Evolutionary conservation across 2,888 invertebrate species (phyloP).

Genomic region (Lissonota sp.): DNA sequence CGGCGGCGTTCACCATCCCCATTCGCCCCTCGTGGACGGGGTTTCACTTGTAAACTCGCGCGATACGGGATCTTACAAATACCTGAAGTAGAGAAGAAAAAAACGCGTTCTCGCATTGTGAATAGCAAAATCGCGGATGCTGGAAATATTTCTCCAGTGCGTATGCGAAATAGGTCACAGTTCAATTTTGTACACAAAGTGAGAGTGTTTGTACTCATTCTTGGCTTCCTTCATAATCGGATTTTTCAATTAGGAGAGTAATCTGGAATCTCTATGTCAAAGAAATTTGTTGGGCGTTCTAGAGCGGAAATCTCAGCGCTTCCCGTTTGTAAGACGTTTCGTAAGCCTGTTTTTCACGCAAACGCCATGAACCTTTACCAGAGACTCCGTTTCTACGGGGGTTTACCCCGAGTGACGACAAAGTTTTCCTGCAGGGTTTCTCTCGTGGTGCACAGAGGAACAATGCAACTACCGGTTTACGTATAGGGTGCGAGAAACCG

Average conservation of each 20-base stretch:
- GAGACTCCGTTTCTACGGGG: not conserved
- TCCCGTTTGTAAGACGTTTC: not conserved
- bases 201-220: no score
- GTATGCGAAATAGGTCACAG: no score
- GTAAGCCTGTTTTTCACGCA: not conserved
- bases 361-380: not conserved
- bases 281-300: conserved; percentile 3
- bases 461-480: conserved; percentile 33
- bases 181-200: no score
- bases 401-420: conserved; percentile 10
- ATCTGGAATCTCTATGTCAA: not conserved
- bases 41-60: no score
- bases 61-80: no score
- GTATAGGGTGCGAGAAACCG: conserved; percentile 29
- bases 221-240: no score
- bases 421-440: conserved; percentile 46
- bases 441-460: conserved; percentile 18
- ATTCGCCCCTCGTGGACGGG: no score
- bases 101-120: no score
- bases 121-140: no score
- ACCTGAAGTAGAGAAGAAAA: no score
- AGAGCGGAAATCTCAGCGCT: not conserved
- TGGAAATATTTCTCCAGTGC: no score
- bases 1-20: not conserved
- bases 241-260: no score